Base-by-base conservation (phyloP, 2,888 invertebrate species). In the Eristalinus aeneus region DNA sequence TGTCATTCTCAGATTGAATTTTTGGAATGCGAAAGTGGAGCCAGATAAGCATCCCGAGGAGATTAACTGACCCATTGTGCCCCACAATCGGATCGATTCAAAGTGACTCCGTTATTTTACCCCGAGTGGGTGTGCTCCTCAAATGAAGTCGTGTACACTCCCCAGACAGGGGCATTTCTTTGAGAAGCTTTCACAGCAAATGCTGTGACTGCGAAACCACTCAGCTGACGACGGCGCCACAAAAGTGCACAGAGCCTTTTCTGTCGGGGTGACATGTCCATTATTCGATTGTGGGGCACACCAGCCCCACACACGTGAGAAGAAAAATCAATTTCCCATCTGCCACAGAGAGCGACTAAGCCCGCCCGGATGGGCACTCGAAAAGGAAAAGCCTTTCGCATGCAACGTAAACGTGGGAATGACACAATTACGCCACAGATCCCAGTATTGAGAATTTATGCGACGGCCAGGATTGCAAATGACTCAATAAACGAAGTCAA, bases 341-440 rank as follows among this genome's bases (percentile, higher is more conserved):
- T 46, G 46, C 16, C 46, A 6, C 46, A 46, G 16, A 5, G 16
- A 84, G 79, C 79, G 69, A 71, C 75, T 84, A 71, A 79, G 84
- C 71, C 31, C n/a, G 54, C 71, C 23, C 61, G 71, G 53, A 65
- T 61, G 54, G 79, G 79, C 75, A 71, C 71, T 71, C 71, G 65
- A 79, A 75, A 65, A 72, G 65, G 65, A 58, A 65, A 65, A 75
- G 73, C 46, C 39, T 58, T 36, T 27, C 31, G 32, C n/a, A 56
- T 63, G 32, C 16, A 22, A 27, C 36, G 10, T 8, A 54, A 34
- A 34, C n/a, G 31, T n/a, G n/a, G 1, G 32, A 1, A 46, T n/a
- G 39, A 46, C 46, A 46, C 46, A 46, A 46, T 46, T 8, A 46
- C 6, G 46, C 16, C 46, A 46, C 16, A 16, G 46, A 46, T 46